These are phyloP conservation scores for Galago senegalensis DNA, from an alignment of 2,797 vertebrate genomes.

Conservation along the genomic window DNA sequence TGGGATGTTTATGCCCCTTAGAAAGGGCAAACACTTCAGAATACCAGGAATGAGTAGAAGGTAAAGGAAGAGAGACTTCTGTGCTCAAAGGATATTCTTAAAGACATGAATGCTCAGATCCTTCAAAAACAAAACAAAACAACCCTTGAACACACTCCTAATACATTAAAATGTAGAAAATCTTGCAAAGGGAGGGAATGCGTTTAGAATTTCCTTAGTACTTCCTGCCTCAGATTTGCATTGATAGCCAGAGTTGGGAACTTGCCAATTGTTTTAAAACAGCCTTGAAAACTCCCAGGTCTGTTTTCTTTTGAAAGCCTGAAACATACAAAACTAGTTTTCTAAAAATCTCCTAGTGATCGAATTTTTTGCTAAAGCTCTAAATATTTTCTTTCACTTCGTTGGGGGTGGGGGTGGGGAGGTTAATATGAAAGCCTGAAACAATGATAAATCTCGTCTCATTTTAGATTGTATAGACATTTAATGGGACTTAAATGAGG, in stretches of 20 bases:
- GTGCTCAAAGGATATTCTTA: not conserved
- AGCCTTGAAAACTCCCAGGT: slow-evolving; percentile 80
- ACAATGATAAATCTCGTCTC: slow-evolving; percentile 63
- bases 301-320: slow-evolving; percentile 81
- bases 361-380: slow-evolving; percentile 59
- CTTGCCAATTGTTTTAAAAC: slow-evolving; percentile 80
- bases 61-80: not conserved
- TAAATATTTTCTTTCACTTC: slow-evolving; percentile 77
- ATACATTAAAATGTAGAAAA: slow-evolving; percentile 57
- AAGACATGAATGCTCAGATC: not conserved
- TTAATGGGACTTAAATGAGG: slow-evolving; percentile 70
- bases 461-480: slow-evolving; percentile 62
- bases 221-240: slow-evolving; percentile 83
- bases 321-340: slow-evolving; percentile 78
- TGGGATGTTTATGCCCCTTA: slow-evolving; percentile 80
- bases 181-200: slow-evolving; percentile 62
- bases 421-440: slow-evolving; percentile 58
- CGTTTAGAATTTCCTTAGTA: slow-evolving; percentile 81
- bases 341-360: slow-evolving; percentile 57
- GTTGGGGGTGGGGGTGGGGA: slow-evolving; percentile 19
- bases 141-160: not conserved
- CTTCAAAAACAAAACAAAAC: slow-evolving; percentile 64
- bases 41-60: slow-evolving; percentile 61
- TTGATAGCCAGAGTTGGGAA: slow-evolving; percentile 76
- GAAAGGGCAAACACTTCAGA: slow-evolving; percentile 83